phyloP scores from a whole-genome alignment of 2,888 invertebrate species.

The Leptarthrus brevirostris region DNA sequence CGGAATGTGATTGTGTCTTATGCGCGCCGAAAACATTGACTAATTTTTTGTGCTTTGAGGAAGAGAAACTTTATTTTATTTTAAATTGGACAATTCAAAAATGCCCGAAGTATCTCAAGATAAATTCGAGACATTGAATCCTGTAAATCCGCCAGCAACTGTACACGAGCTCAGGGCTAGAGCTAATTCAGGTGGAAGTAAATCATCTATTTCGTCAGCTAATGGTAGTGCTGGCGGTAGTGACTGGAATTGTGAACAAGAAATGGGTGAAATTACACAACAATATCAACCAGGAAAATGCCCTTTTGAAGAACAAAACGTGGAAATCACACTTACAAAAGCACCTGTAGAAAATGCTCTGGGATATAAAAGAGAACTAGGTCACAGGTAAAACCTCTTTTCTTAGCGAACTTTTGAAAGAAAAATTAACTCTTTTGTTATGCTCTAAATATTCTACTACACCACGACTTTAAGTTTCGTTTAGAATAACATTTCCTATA shows the following conservation, averaged over 20 bases:
- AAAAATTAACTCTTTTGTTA: not conserved
- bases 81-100: no score
- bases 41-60: no score
- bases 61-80: no score
- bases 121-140: conserved; percentile 71
- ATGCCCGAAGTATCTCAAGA: conserved; percentile 72
- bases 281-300: conserved; percentile 53
- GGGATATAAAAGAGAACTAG: conserved; percentile 63
- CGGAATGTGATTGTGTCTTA: not conserved
- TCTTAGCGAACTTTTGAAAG: no score
- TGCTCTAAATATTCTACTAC: no score
- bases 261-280: no score
- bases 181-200: conserved; percentile 67
- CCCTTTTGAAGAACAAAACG: conserved; percentile 60
- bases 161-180: conserved; percentile 71
- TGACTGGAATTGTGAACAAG: not conserved
- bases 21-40: not conserved
- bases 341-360: conserved; percentile 55
- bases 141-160: conserved; percentile 68
- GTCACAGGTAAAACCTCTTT: conserved; percentile 63
- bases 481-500: no score
- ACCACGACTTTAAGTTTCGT: no score
- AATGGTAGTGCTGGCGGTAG: not conserved
- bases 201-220: not conserved
- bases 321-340: conserved; percentile 59